These are phyloP conservation scores for Neoascia interrupta DNA, from an alignment of 2,888 invertebrate genomes.

Conservation along the genomic window DNA sequence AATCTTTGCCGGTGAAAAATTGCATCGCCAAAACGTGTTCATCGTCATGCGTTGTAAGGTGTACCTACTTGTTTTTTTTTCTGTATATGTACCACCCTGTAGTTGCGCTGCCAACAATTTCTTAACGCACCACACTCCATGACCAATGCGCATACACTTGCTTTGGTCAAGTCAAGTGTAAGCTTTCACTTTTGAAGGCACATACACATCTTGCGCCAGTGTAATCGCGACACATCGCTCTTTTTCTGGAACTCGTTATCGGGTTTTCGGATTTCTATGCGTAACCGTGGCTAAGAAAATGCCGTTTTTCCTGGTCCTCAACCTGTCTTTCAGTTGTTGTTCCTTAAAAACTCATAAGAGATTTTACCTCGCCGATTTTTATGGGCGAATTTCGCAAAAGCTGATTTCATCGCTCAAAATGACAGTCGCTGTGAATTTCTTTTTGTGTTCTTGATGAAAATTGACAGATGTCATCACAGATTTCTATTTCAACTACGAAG, in stretches of 20 bases:
- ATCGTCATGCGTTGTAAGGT: slow-evolving; percentile 3
- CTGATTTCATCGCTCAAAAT: background rate
- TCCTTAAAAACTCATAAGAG: slow-evolving; percentile 7
- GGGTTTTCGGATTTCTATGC: slow-evolving; percentile 18
- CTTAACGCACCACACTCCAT: background rate
- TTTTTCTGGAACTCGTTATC: slow-evolving; percentile 18
- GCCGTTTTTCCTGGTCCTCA: background rate
- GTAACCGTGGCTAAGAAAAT: slow-evolving; percentile 6
- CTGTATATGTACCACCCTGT: slow-evolving; percentile 18
- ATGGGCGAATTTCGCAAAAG: too few relatives aligned
- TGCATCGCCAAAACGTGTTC: slow-evolving; percentile 43
- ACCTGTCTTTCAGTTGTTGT: slow-evolving; percentile 4
- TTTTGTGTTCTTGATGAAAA: background rate
- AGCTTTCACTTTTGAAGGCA: slow-evolving; percentile 60
- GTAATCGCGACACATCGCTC: too few relatives aligned
- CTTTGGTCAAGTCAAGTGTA: slow-evolving; percentile 43
- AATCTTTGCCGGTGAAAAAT: slow-evolving; percentile 15
- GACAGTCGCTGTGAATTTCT: background rate
- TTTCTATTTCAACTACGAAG: background rate
- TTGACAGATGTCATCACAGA: slow-evolving; percentile 39
- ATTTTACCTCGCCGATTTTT: too few relatives aligned
- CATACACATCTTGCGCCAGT: background rate
- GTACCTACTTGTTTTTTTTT: slow-evolving; percentile 31
- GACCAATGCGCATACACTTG: slow-evolving; percentile 1
- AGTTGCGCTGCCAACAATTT: background rate